Conservation (phyloP, 1,140 invertebrate genomes). For the Tetragnatha versicolor region DNA sequence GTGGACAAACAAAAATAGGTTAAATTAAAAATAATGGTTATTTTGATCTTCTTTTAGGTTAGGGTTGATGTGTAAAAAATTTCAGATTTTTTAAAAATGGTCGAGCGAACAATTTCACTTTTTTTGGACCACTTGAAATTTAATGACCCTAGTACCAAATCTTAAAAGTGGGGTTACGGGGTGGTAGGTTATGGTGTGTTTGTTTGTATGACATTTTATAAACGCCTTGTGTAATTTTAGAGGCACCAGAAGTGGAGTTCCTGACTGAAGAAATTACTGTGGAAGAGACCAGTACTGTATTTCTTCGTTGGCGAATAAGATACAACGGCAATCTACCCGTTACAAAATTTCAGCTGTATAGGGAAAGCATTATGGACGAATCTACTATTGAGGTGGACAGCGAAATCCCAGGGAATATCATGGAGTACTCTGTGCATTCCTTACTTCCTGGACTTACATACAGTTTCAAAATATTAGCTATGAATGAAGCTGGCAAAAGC, state of each 20-base stretch:
- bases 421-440: constrained; percentile 41
- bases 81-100: no score
- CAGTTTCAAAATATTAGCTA: constrained; percentile 45
- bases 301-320: constrained; percentile 49
- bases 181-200: no score
- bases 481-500: constrained; percentile 50
- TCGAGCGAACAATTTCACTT: no score
- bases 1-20: no score
- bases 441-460: constrained; percentile 55
- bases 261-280: constrained; percentile 10
- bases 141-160: no score
- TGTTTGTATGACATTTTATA: no score
- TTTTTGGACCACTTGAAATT: no score
- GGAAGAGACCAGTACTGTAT: constrained; percentile 48
- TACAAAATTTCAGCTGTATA: constrained; percentile 46
- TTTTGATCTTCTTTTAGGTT: no score
- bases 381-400: constrained; percentile 49
- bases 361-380: constrained; percentile 29
- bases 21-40: no score
- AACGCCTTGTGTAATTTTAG: no score
- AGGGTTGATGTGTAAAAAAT: no score
- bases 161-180: no score
- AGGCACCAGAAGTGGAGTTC: constrained; percentile 56
- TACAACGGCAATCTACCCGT: constrained; percentile 54
- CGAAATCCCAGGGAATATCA: constrained; percentile 50